Base-by-base conservation (phyloP, 2,888 invertebrate genomes). In the Andrena minutula region DNA sequence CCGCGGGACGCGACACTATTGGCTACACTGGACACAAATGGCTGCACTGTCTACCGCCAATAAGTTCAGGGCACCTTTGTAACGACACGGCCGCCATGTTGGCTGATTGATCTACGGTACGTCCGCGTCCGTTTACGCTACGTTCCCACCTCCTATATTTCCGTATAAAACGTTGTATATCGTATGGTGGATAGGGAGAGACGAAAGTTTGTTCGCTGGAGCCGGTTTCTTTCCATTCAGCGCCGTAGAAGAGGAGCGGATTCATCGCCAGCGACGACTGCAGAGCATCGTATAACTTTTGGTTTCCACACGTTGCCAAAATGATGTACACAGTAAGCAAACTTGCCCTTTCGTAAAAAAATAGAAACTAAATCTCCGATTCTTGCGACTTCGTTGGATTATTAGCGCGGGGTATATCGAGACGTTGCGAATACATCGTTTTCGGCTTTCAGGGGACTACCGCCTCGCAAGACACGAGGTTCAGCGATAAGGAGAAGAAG, bases 401-500 rank as follows among this genome's bases (percentile, higher is more conserved):
- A 16, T 16, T 26, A 5, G 0, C 20, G 23, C 16, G 0, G 8
- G 10, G 28, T 6, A 30, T 1, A 10, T 75, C 5, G 7, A 41
- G 3, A 35, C 58, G 26, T 74, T 60, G 32, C 10, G 30, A 49
- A 70, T 32, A 64, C 12, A n/a, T 7, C 72, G 56, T 78, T 65
- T 56, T 93, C 16, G 26, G 63, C 23, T 41, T 94, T 65, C 92
- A 99, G 99, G 99, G 99, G 86, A 99, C 99, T 47, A 99, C 97
- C 92, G 98, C 99, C 81, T 99, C 99, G 94, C 99, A 99, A 95
- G 99, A 99, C 94, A 99, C 98, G 92, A 97, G 99, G 92, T 99
- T 99, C 95, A 98, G 99, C 93, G 99, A 99, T 94, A 99, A 99
- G 95, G 99, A 99, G 95, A 99, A 99, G 95, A 99, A 99, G 94